Evolutionary conservation across 2,113 vertebrate species (phyloP).

Genomic region (Hippocampus mohnikei): DNA sequence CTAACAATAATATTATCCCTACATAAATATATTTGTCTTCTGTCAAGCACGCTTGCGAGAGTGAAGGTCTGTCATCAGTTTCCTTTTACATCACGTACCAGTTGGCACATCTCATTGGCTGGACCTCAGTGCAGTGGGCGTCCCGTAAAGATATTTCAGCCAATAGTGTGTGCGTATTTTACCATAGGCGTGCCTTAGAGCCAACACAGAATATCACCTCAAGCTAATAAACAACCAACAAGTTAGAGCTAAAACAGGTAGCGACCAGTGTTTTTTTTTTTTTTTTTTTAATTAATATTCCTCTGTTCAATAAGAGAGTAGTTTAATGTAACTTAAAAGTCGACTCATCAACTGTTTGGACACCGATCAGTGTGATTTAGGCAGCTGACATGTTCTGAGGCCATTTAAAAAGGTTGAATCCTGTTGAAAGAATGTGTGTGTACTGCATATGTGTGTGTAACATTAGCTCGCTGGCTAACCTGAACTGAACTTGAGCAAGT

Average conservation of each 20-base stretch:
- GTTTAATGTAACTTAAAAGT: neutral
- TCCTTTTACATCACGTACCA: neutral
- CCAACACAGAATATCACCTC: neutral
- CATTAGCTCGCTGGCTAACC: conserved; percentile 5
- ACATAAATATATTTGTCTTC: neutral
- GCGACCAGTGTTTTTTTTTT: neutral
- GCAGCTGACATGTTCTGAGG: neutral
- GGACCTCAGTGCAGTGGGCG: neutral
- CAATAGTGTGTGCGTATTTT: neutral
- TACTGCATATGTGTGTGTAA: neutral
- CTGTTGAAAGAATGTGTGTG: neutral
- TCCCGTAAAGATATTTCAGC: neutral
- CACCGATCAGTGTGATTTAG: neutral
- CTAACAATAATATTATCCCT: too few relatives aligned
- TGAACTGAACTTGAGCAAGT: neutral
- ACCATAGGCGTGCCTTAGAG: neutral
- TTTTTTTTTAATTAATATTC: neutral
- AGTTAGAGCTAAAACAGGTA: neutral
- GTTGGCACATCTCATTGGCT: neutral
- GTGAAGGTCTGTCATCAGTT: neutral
- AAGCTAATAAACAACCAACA: conserved; percentile 4
- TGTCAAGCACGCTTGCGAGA: neutral
- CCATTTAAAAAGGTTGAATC: neutral
- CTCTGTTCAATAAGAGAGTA: neutral
- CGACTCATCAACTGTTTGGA: neutral